Conservation (phyloP, 2,113 vertebrate genomes). For the Jaculus jaculus region DNA sequence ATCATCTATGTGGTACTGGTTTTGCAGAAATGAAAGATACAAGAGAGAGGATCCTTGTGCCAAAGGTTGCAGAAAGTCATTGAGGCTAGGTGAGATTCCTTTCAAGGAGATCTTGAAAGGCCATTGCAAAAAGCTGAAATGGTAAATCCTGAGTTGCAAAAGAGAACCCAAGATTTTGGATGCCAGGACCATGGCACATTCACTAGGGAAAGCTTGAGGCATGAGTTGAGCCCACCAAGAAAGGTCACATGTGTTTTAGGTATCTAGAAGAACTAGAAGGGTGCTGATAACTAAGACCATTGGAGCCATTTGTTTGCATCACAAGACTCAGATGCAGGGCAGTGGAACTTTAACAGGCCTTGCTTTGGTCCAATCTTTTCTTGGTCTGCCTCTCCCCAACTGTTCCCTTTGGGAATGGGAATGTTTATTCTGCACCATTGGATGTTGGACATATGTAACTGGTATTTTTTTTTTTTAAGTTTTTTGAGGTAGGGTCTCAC, state of each 20-base stretch:
- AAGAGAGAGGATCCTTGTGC: not conserved
- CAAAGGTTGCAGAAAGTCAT: not conserved
- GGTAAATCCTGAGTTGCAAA: not conserved
- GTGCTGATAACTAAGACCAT: not conserved
- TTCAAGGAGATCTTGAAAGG: not conserved
- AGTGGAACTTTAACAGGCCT: not conserved
- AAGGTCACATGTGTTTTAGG: not conserved
- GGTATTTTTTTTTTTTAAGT: no score
- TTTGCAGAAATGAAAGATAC: not conserved
- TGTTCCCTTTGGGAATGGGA: no score
- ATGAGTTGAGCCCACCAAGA: not conserved
- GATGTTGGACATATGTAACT: no score
- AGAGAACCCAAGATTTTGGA: not conserved
- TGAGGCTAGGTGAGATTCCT: not conserved
- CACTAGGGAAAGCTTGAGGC: not conserved
- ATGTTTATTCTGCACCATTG: no score
- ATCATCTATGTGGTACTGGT: not conserved
- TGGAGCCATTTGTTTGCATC: not conserved
- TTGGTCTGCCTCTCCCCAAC: no score
- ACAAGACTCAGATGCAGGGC: not conserved
- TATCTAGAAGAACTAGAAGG: not conserved
- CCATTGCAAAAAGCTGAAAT: not conserved
- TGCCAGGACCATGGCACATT: not conserved
- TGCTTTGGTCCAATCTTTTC: no score
- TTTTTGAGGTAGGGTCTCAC: no score